These are phyloP conservation scores for Marcusenius ussheri DNA, from an alignment of 2,113 vertebrate species.

Conservation along the genomic window DNA sequence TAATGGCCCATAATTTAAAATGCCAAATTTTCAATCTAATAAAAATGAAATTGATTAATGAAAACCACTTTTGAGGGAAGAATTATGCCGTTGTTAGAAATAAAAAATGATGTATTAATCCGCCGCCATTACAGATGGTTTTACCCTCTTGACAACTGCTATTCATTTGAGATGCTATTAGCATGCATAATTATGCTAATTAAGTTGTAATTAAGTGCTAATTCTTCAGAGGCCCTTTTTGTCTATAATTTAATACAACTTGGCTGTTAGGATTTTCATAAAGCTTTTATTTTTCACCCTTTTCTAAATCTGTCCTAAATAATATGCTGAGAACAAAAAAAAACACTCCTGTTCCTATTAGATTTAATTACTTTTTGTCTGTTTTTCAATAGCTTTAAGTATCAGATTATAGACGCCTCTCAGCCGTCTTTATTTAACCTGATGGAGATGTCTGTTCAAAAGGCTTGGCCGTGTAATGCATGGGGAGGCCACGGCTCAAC, in stretches of 20 bases:
- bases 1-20: slow-evolving; percentile 97
- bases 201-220: slow-evolving; percentile 99
- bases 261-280: slow-evolving; percentile 82
- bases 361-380: slow-evolving; percentile 19
- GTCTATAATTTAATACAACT: slow-evolving; percentile 91
- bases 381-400: slow-evolving; percentile 10
- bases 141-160: slow-evolving; percentile 98
- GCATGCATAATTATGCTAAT: slow-evolving; percentile 99
- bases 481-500: not conserved
- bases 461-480: not conserved
- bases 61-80: slow-evolving; percentile 96
- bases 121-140: slow-evolving; percentile 98
- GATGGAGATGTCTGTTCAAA: slow-evolving; percentile 3
- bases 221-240: slow-evolving; percentile 98
- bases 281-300: slow-evolving; percentile 63
- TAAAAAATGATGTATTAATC: slow-evolving; percentile 99
- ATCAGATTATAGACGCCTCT: not conserved
- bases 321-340: slow-evolving; percentile 16
- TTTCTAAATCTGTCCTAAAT: slow-evolving; percentile 43
- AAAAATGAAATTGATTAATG: slow-evolving; percentile 98
- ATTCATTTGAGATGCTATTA: slow-evolving; percentile 99
- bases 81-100: slow-evolving; percentile 95
- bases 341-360: slow-evolving; percentile 16
- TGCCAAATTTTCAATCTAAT: slow-evolving; percentile 94
- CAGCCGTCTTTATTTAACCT: slow-evolving; percentile 1